Percentiles rank a stretch among this genome's conserved stretches.
Conservation (phyloP, 2,888 invertebrate genomes). For the Cataglyphis livida region DNA sequence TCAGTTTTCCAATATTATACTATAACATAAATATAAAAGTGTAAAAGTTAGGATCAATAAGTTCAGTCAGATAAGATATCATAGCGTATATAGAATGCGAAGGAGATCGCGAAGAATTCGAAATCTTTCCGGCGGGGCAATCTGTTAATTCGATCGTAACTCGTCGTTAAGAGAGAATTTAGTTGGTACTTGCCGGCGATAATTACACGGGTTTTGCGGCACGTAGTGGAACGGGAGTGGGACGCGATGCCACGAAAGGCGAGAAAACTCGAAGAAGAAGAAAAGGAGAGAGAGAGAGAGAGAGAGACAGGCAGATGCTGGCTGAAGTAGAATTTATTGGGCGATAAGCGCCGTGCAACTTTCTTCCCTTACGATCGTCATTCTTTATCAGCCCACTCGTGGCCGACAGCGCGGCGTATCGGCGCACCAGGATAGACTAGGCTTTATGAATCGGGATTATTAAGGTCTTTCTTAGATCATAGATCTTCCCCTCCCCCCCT, state of each 20-base stretch:
- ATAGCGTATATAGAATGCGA: constrained; percentile 17
- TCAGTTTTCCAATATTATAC: background rate
- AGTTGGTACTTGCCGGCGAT: constrained; percentile 80
- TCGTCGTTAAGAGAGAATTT: constrained; percentile 82
- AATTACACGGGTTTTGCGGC: constrained; percentile 80
- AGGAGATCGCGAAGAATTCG: constrained; percentile 33
- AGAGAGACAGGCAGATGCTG: constrained; percentile 52
- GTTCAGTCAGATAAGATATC: constrained; percentile 9
- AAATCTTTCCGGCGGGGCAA: constrained; percentile 69
- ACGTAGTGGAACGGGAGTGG: constrained; percentile 56
- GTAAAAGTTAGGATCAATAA: background rate
- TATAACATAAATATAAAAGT: no score
- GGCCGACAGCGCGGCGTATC: constrained; percentile 72
- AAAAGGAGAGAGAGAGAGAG: background rate
- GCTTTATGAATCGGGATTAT: constrained; percentile 77
- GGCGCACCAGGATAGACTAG: constrained; percentile 67
- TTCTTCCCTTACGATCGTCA: constrained; percentile 80
- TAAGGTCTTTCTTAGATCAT: constrained; percentile 72
- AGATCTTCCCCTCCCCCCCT: constrained; percentile 65
- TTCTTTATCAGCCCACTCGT: constrained; percentile 79
- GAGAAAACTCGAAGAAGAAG: constrained; percentile 46
- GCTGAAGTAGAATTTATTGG: constrained; percentile 82
- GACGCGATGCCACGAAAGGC: constrained; percentile 54
- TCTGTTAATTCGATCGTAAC: constrained; percentile 84
- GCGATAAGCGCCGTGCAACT: constrained; percentile 82